A percentile compares a stretch with the other conserved stretches of the same genome.
phyloP scores from a whole-genome alignment of 1,140 invertebrate species.

The Drosophila tsacasi region DNA sequence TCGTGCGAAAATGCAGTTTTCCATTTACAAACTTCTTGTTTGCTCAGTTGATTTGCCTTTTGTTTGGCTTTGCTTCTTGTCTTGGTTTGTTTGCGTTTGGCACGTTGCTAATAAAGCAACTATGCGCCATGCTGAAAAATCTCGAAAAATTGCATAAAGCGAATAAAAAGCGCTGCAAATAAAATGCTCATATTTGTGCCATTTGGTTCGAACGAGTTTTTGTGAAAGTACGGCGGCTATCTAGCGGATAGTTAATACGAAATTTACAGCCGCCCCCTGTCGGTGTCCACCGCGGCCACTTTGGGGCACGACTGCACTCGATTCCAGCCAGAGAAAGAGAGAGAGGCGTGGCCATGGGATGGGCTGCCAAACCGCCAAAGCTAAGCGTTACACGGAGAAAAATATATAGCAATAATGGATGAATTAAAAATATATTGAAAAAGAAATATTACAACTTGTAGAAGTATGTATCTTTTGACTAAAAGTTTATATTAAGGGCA shows the following conservation, averaged over 20 bases:
- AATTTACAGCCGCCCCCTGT: constrained; percentile 36
- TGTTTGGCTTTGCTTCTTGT: constrained; percentile 40
- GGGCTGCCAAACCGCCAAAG: constrained; percentile 10
- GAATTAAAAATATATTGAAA: neutral
- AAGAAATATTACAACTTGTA: neutral
- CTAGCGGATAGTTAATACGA: constrained; percentile 61
- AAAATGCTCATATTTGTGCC: constrained; percentile 56
- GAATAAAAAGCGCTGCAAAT: constrained; percentile 43
- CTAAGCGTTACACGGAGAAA: constrained; percentile 2
- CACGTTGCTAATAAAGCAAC: constrained; percentile 55
- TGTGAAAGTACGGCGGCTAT: constrained; percentile 51
- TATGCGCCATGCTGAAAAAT: constrained; percentile 21
- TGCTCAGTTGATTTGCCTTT: constrained; percentile 41
- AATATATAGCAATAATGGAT: neutral
- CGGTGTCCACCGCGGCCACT: constrained; percentile 14
- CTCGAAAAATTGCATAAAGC: constrained; percentile 29
- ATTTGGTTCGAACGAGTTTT: constrained; percentile 57
- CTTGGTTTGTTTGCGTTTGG: constrained; percentile 36
- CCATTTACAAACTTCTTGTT: constrained; percentile 55
- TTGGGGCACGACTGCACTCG: constrained; percentile 36
- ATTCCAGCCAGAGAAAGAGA: constrained; percentile 21
- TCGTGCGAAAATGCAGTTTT: constrained; percentile 77
- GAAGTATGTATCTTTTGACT: neutral
- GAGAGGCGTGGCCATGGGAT: constrained; percentile 20
- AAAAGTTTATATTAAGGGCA: neutral